A percentile compares a stretch with the other conserved stretches of the same genome.
Conservation (phyloP, 2,797 vertebrate genomes). For the Acestrorhynchus altus region DNA sequence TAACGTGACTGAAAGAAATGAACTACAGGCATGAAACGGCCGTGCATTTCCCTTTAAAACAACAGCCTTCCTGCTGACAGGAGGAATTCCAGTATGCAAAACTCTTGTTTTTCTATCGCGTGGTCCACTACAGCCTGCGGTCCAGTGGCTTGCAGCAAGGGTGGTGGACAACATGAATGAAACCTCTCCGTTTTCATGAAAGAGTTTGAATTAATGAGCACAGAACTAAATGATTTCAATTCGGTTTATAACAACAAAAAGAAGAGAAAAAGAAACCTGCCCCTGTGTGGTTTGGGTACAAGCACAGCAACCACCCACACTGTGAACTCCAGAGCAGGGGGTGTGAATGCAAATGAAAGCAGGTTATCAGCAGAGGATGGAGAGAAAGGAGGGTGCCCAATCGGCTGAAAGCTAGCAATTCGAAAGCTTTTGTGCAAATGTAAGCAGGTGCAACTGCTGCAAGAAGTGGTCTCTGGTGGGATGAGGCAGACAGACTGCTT, state of each 20-base stretch:
- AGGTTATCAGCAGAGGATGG: constrained; percentile 24
- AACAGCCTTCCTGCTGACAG: constrained; percentile 35
- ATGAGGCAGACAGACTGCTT: constrained; percentile 7
- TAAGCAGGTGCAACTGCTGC: constrained; percentile 45
- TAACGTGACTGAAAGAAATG: constrained; percentile 43
- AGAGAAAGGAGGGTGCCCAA: background rate
- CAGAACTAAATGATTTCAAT: constrained; percentile 7
- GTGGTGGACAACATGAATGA: background rate
- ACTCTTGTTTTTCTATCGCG: constrained; percentile 30
- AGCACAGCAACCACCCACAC: constrained; percentile 31
- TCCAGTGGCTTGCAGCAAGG: no score
- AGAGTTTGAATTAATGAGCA: background rate
- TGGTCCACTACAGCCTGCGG: constrained; percentile 7
- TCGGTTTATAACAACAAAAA: background rate
- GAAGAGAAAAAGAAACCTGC: background rate
- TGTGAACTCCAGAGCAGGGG: background rate
- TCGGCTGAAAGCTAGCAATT: background rate
- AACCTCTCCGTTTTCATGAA: background rate
- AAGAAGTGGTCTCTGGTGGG: constrained; percentile 42
- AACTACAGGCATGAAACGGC: constrained; percentile 12
- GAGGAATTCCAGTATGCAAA: constrained; percentile 41
- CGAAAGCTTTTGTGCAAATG: constrained; percentile 44
- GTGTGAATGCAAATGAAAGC: constrained; percentile 47
- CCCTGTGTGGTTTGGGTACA: constrained; percentile 24
- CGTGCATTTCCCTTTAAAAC: constrained; percentile 45